Conservation (phyloP, 2,797 vertebrate genomes). For the Apogon talboti region DNA sequence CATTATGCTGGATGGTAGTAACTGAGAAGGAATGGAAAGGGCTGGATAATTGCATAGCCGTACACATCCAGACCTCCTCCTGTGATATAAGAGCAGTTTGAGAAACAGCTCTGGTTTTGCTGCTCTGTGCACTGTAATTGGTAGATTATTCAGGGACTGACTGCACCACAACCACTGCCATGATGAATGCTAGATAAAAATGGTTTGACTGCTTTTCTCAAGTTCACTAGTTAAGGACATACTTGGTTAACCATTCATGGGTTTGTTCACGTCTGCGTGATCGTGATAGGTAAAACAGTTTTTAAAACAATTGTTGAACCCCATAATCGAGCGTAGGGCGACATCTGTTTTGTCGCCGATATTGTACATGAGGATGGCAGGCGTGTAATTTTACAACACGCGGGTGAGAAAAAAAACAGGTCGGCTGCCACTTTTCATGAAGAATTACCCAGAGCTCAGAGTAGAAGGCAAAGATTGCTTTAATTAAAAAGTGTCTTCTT, state of each 20-base stretch:
- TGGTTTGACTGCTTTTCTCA: constrained; percentile 40
- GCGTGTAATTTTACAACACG: constrained; percentile 71
- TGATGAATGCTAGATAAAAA: constrained; percentile 48
- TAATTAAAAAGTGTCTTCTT: constrained; percentile 83
- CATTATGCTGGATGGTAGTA: constrained; percentile 45
- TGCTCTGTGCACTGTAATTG: constrained; percentile 57
- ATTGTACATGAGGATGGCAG: constrained; percentile 54
- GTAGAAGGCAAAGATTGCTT: constrained; percentile 61
- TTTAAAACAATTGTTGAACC: constrained; percentile 60
- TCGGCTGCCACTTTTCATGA: constrained; percentile 52
- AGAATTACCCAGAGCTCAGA: constrained; percentile 50
- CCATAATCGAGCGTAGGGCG: constrained; percentile 58
- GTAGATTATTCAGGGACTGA: constrained; percentile 59
- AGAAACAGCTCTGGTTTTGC: constrained; percentile 51
- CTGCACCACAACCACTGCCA: constrained; percentile 50
- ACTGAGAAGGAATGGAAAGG: constrained; percentile 44
- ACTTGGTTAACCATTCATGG: constrained; percentile 55
- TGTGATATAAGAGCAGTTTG: constrained; percentile 38
- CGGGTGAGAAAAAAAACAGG: constrained; percentile 59
- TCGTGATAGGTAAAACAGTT: constrained; percentile 38
- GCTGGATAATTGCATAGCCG: constrained; percentile 55
- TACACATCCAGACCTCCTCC: constrained; percentile 50
- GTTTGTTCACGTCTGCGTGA: constrained; percentile 32
- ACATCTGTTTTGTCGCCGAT: constrained; percentile 72
- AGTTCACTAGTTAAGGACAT: constrained; percentile 35